Base-by-base conservation (phyloP, 2,888 invertebrate species). In the Bembecia ichneumoniformis region DNA sequence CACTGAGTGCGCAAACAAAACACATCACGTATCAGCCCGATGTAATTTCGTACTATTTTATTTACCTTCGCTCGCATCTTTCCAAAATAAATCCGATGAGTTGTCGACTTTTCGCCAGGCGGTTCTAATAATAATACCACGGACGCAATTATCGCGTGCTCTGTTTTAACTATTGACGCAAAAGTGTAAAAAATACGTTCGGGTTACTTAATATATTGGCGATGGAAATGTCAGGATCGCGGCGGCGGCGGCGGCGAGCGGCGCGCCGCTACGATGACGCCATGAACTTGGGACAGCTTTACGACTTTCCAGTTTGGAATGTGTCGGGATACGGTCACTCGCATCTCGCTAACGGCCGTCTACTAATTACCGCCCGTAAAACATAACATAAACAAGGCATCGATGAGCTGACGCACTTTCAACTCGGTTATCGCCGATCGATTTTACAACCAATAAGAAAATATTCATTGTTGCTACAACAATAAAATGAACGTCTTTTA, bases 101-200 rank as follows among this genome's bases (percentile, higher is more conserved):
- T 77, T 68, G 73, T 77, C 68, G 74, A 74, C 67, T 82, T 82
- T 79, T 77, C 72, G 78, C 81, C 74, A 77, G 79, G 76, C 76
- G 71, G 62, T 68, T 67, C 82, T 87, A 86, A 79, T 74, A 77
- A 82, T 86, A 84, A 66, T 62, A 65, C 68, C 65, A 74, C 72
- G 63, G 76, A 82, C 84, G 83, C 78, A 83, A 82, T 84, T 82
- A 82, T 76, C 81, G 79, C 77, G 73, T 77, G 77, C 68, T 75
- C 71, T 62, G 74, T 66, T 75, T 28, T 74, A 77, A 73, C 73
- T 77, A 82, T 82, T 86, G 86, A 87, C 86, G 86, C 75, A 87
- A 82, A 80, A 71, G 72, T 62, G 68, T 73, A 77, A 82, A 83
- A 87, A 87, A 83, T 82, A 76, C 75, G 75, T 71, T 69, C 71